Percentiles rank a stretch among this genome's conserved stretches.
Evolutionary conservation across 2,888 invertebrate genomes (phyloP).

Genomic region (Scaptomyza caliginosa): DNA sequence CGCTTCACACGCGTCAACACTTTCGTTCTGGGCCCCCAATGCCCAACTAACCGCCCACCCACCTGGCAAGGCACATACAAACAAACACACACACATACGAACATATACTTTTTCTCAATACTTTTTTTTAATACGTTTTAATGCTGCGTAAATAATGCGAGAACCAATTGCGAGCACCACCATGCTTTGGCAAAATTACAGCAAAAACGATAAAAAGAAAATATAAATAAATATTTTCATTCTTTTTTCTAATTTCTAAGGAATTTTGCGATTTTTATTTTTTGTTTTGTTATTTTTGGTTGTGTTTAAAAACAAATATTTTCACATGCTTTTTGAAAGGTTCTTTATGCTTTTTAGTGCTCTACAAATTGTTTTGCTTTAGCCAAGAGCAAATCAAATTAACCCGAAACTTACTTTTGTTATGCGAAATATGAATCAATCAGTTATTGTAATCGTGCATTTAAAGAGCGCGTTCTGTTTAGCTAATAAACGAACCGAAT

Average conservation of each 20-base stretch:
- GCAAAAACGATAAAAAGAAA: conserved; percentile 22
- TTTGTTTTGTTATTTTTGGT: conserved; percentile 12
- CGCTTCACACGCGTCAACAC: conserved; percentile 65
- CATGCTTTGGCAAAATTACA: conserved; percentile 17
- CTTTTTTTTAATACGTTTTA: conserved; percentile 67
- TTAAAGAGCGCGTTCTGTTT: too few species aligned
- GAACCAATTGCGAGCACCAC: conserved; percentile 36
- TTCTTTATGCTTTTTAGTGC: conserved; percentile 16
- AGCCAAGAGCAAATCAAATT: not conserved
- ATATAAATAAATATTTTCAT: conserved; percentile 50
- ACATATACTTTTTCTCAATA: conserved; percentile 22
- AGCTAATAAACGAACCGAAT: too few species aligned
- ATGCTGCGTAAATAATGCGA: conserved; percentile 74
- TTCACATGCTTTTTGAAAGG: conserved; percentile 26
- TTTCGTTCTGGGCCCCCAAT: conserved; percentile 7
- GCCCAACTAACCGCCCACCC: conserved; percentile 32
- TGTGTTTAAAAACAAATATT: conserved; percentile 34
- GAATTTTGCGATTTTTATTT: conserved; percentile 6
- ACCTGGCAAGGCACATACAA: conserved; percentile 44
- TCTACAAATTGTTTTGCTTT: conserved; percentile 1
- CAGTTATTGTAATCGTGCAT: too few species aligned
- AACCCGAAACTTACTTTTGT: not conserved
- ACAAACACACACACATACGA: not conserved
- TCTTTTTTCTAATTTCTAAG: conserved; percentile 54
- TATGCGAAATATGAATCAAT: too few species aligned